Conservation (phyloP, 1,140 invertebrate species). For the Mactra quadrangularis region DNA sequence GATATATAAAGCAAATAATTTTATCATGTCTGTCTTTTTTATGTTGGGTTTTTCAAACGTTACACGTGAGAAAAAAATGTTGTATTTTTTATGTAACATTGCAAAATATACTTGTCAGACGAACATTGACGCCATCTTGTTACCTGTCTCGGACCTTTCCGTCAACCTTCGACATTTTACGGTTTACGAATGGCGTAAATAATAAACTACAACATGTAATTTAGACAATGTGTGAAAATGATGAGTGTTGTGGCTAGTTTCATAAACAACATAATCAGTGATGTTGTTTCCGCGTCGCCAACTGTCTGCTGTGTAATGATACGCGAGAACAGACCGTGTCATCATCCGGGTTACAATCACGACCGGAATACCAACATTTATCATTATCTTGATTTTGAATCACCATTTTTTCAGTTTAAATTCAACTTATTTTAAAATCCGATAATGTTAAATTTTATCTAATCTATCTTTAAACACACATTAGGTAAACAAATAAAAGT, state of each 20-base stretch:
- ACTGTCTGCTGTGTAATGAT: constrained; percentile 27
- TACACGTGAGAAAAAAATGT: constrained; percentile 14
- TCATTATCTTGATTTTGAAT: too few species aligned
- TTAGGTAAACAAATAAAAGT: too few species aligned
- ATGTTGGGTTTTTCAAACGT: too few species aligned
- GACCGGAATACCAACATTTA: too few species aligned
- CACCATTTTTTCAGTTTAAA: too few species aligned
- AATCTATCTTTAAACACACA: too few species aligned
- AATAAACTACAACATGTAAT: constrained; percentile 20
- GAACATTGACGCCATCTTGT: constrained; percentile 16
- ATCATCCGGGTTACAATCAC: too few species aligned
- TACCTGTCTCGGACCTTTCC: constrained; percentile 31
- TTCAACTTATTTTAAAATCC: too few species aligned
- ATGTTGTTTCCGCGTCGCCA: constrained; percentile 55
- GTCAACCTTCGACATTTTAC: constrained; percentile 41
- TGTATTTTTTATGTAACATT: constrained; percentile 19
- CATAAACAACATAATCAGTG: constrained; percentile 19
- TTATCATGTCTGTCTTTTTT: too few species aligned
- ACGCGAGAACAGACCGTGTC: too few species aligned
- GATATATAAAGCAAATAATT: too few species aligned
- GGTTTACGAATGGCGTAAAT: constrained; percentile 46
- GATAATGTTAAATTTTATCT: too few species aligned
- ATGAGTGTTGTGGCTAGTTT: constrained; percentile 46
- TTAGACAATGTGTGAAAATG: constrained; percentile 43
- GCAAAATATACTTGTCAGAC: background rate